Evolutionary conservation across 2,888 invertebrate species (phyloP).

Genomic region (Macropis europaea): DNA sequence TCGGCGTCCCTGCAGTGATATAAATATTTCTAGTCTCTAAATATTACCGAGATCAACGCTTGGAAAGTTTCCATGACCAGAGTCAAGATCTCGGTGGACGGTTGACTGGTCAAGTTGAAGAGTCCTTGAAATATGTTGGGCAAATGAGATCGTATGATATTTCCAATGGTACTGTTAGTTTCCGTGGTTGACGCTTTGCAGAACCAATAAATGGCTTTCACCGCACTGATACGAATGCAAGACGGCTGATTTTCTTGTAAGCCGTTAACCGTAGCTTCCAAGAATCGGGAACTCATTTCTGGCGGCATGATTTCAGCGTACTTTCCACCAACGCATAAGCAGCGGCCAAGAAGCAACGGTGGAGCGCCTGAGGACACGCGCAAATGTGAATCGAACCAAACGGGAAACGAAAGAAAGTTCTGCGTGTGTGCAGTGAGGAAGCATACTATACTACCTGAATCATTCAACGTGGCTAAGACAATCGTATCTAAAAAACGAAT

Average conservation of each 20-base stretch:
- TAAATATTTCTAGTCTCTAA: no score
- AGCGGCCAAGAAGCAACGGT: slow-evolving; percentile 82
- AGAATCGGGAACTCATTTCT: slow-evolving; percentile 79
- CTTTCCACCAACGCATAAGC: slow-evolving; percentile 82
- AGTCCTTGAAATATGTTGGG: slow-evolving; percentile 75
- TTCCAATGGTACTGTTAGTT: slow-evolving; percentile 60
- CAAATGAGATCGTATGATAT: slow-evolving; percentile 72
- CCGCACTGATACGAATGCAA: slow-evolving; percentile 82
- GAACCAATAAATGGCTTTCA: slow-evolving; percentile 81
- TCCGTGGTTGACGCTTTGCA: slow-evolving; percentile 71
- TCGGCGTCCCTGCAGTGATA: no score
- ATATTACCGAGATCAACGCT: slow-evolving; percentile 70
- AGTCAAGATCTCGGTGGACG: slow-evolving; percentile 71
- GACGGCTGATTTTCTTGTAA: slow-evolving; percentile 81
- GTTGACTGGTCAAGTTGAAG: slow-evolving; percentile 71
- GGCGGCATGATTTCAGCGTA: slow-evolving; percentile 81
- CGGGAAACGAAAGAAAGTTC: neutral
- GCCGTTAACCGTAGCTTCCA: slow-evolving; percentile 82
- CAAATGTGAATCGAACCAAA: neutral
- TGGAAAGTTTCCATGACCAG: slow-evolving; percentile 75
- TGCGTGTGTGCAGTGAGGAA: neutral
- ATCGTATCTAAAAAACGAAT: slow-evolving; percentile 80
- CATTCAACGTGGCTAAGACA: slow-evolving; percentile 80
- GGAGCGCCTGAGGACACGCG: slow-evolving; percentile 70
- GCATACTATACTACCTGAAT: slow-evolving; percentile 75